Evolutionary conservation across 2,113 vertebrate genomes (phyloP).

Genomic region (Hippocampus guttulatus): DNA sequence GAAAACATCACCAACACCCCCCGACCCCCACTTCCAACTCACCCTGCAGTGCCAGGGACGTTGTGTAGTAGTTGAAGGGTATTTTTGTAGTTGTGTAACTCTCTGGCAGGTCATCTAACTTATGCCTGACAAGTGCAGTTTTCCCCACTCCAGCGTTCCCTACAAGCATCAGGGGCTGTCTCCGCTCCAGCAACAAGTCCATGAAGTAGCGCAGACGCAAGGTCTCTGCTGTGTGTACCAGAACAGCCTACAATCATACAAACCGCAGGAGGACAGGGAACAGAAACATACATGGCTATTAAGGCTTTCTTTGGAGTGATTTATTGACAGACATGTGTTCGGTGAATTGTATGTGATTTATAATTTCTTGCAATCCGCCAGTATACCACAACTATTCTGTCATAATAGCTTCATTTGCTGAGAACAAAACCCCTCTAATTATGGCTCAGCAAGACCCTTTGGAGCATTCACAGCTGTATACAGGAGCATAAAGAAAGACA

Average conservation of each 20-base stretch:
- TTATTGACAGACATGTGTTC: slow-evolving; percentile 73
- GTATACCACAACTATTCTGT: slow-evolving; percentile 67
- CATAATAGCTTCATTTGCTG: slow-evolving; percentile 73
- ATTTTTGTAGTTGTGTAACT: slow-evolving; percentile 61
- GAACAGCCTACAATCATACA: slow-evolving; percentile 64
- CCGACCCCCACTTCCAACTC: slow-evolving; percentile 1
- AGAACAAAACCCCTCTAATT: slow-evolving; percentile 73
- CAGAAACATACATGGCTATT: slow-evolving; percentile 69
- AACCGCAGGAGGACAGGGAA: slow-evolving; percentile 58
- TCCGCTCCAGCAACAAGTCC: slow-evolving; percentile 73
- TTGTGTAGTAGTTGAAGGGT: slow-evolving; percentile 66
- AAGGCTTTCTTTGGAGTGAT: slow-evolving; percentile 65
- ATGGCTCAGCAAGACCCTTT: slow-evolving; percentile 69
- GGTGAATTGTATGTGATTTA: slow-evolving; percentile 70
- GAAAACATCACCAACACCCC: slow-evolving; percentile 9
- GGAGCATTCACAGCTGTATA: slow-evolving; percentile 68
- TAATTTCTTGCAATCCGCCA: slow-evolving; percentile 68
- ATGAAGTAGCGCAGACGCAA: slow-evolving; percentile 65
- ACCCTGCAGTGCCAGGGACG: slow-evolving; percentile 60
- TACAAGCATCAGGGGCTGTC: slow-evolving; percentile 63
- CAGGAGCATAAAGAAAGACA: slow-evolving; percentile 66
- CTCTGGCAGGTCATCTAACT: slow-evolving; percentile 66
- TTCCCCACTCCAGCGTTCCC: slow-evolving; percentile 72
- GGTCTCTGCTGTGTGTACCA: slow-evolving; percentile 66
- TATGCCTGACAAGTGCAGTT: slow-evolving; percentile 65